Base-by-base conservation (phyloP, 2,888 invertebrate species). In the Leucophenga maculata region DNA sequence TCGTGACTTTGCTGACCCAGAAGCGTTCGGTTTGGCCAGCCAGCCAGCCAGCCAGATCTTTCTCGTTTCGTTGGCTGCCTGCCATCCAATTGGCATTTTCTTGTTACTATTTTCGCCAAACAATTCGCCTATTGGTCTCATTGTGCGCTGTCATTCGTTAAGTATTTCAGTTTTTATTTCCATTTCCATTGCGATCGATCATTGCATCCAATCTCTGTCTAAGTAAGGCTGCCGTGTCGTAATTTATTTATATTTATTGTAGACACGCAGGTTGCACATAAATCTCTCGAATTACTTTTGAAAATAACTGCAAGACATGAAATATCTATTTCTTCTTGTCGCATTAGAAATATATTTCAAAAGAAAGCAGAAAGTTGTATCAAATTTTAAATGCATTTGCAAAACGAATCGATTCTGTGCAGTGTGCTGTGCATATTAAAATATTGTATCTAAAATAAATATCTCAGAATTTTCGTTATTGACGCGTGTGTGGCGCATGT, bases 251-350 rank as follows among this genome's bases (percentile, higher is more conserved):
- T 46, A 67, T 67, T 59, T 59, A 48, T 74, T 69, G 70, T 72
- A 69, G 75, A 52, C 67, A 69, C 22, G 70, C 77, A 72, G 76
- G 59, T 72, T 72, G 73, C 74, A 54, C 70, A 79, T 79, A 81
- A 81, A 81, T 81, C 81, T 76, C 70, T 26, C 13, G 22, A 39
- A 39, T 39, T 39, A 39, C 39, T 14, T 22, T 26, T 55, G 13
- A 55, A 46, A 16, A 72, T 72, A 75, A 74, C 69, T 77, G 74
- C 70, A 70, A 72, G 52, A 52, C 68, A 62, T 68, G 60, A 64
- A 64, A 39, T 22, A 39, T 67, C 39, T 67, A 55, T 57, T 18
- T 20, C 55, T 44, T 66, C 18, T 13, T 66, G 14, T 55, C 54
- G 31, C 3, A 31, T n/a, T 39, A 39, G 8, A 39, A 39, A 39